A percentile compares a stretch with the other conserved stretches of the same genome.
phyloP scores from a whole-genome alignment of 2,888 invertebrate species.

The Oscheius sp. region DNA sequence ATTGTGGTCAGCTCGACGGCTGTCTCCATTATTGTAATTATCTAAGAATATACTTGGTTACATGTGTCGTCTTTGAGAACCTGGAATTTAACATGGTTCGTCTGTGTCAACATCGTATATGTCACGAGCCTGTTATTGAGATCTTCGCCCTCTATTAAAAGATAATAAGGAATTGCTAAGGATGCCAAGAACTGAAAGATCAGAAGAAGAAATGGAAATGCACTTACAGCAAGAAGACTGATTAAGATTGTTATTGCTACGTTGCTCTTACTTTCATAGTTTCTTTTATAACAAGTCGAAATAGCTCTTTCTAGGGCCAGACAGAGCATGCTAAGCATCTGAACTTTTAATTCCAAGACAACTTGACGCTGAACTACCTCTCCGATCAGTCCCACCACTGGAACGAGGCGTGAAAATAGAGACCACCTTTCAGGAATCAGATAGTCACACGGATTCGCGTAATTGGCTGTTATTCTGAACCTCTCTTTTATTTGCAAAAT shows the following conservation, averaged over 20 bases:
- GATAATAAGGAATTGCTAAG: neutral
- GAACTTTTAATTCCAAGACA: too few species aligned
- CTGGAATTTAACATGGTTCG: constrained; percentile 21
- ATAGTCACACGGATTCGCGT: constrained; percentile 10
- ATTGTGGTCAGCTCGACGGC: constrained; percentile 15
- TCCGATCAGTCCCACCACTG: constrained; percentile 15
- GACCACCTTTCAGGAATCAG: neutral
- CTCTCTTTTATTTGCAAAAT: neutral
- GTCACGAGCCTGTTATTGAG: neutral
- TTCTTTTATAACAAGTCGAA: constrained; percentile 9
- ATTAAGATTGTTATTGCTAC: neutral
- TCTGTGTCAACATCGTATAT: constrained; percentile 29
- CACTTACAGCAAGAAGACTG: neutral
- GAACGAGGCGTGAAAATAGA: constrained; percentile 3
- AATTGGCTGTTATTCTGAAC: constrained; percentile 6
- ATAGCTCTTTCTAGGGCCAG: constrained; percentile 13
- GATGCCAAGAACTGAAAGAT: constrained; percentile 5
- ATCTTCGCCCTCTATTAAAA: constrained; percentile 2
- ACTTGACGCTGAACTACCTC: neutral
- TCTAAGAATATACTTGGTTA: neutral
- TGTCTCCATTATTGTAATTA: neutral
- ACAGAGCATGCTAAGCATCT: constrained; percentile 22
- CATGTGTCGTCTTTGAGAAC: neutral
- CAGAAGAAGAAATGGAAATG: neutral
- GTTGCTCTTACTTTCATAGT: neutral